Evolutionary conservation across 2,797 vertebrate species (phyloP).

Genomic region (Emydoidea blandingii): DNA sequence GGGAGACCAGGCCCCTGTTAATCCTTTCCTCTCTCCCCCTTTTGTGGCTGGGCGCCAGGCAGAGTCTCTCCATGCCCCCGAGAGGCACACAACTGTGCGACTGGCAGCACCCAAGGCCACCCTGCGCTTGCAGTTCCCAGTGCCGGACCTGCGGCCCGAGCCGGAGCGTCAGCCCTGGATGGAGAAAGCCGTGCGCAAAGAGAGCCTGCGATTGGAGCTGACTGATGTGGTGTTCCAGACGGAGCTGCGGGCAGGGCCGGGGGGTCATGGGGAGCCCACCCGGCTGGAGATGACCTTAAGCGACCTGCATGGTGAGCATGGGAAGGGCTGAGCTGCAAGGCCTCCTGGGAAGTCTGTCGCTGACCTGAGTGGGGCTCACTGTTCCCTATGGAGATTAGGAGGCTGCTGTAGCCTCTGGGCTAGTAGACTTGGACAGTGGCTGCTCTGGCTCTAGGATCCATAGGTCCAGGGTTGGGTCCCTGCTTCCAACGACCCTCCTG

Average conservation of each 20-base stretch:
- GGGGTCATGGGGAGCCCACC: constrained; percentile 71
- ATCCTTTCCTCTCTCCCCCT: not conserved
- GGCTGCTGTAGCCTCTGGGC: not conserved
- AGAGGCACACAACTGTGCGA: constrained; percentile 56
- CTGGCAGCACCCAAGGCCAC: constrained; percentile 86
- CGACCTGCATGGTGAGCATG: constrained; percentile 86
- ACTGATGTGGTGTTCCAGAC: constrained; percentile 86
- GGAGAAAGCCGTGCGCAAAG: constrained; percentile 84
- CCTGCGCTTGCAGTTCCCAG: constrained; percentile 88
- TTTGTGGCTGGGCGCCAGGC: constrained; percentile 68
- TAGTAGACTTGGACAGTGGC: not conserved
- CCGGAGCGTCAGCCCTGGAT: constrained; percentile 81
- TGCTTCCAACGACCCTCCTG: not conserved
- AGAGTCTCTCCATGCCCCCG: constrained; percentile 64
- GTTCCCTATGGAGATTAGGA: not conserved
- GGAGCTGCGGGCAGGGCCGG: constrained; percentile 82
- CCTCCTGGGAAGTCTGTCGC: not conserved
- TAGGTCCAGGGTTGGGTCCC: not conserved
- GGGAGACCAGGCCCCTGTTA: not conserved
- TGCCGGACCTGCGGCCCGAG: constrained; percentile 88
- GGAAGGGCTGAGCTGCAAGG: not conserved
- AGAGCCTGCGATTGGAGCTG: constrained; percentile 88
- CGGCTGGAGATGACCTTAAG: constrained; percentile 88
- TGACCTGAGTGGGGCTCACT: not conserved
- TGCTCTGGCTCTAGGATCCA: not conserved